Evolutionary conservation across 2,888 invertebrate species (phyloP).

Genomic region (Acrobeloides nanus): DNA sequence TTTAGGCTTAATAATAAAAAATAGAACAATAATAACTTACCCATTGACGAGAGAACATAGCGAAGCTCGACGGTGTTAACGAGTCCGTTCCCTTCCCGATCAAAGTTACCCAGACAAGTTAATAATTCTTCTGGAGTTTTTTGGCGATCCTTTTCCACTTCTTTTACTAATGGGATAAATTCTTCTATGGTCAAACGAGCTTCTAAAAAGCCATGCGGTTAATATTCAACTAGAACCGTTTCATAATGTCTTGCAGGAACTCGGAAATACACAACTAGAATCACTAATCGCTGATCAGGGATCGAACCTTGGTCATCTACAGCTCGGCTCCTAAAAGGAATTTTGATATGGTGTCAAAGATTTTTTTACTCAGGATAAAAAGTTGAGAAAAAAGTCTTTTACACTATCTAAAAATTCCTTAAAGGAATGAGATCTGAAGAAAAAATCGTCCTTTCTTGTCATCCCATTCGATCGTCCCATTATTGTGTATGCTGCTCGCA

Average conservation of each 20-base stretch:
- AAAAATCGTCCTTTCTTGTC: too few species aligned
- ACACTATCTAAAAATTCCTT: too few species aligned
- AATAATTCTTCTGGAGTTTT: slow-evolving; percentile 27
- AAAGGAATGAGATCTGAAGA: too few species aligned
- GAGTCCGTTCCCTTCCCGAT: slow-evolving; percentile 36
- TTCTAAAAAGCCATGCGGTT: slow-evolving; percentile 17
- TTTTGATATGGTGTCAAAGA: too few species aligned
- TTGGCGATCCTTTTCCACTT: slow-evolving; percentile 29
- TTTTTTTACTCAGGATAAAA: too few species aligned
- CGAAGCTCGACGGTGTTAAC: slow-evolving; percentile 29
- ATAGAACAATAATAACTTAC: slow-evolving; percentile 8
- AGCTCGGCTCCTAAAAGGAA: too few species aligned
- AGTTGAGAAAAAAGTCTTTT: too few species aligned
- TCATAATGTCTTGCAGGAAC: background rate
- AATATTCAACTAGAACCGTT: background rate
- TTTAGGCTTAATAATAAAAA: slow-evolving; percentile 2
- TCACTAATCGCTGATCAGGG: too few species aligned
- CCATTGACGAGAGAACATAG: slow-evolving; percentile 28
- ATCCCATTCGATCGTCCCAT: too few species aligned
- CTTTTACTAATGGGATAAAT: slow-evolving; percentile 38
- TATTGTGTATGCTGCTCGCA: too few species aligned
- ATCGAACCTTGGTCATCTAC: too few species aligned
- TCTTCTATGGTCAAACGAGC: slow-evolving; percentile 35
- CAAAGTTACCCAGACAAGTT: slow-evolving; percentile 37
- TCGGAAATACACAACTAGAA: too few species aligned